These are phyloP conservation scores for Diabrotica balteata DNA, from an alignment of 2,888 invertebrate species.

Conservation along the genomic window DNA sequence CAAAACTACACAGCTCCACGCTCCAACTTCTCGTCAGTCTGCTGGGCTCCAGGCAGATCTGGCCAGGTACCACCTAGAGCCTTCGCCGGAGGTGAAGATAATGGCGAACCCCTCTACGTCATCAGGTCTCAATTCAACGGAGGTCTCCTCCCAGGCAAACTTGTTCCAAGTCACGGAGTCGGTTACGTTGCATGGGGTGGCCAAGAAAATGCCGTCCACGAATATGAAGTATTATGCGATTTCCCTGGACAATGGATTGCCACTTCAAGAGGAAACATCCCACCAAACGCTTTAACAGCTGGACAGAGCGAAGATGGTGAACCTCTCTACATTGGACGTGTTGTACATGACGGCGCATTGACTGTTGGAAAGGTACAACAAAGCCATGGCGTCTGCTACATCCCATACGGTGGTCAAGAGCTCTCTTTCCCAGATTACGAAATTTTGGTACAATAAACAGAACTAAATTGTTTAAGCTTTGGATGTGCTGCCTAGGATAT, in stretches of 20 bases:
- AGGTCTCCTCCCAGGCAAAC: conserved; percentile 81
- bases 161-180: conserved; percentile 71
- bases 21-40: conserved; percentile 39
- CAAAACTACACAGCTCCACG: conserved; percentile 18
- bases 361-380: conserved; percentile 86
- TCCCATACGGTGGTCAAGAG: conserved; percentile 83
- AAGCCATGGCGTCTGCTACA: conserved; percentile 77
- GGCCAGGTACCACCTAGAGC: conserved; percentile 78
- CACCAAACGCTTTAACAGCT: conserved; percentile 74
- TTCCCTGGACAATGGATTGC: conserved; percentile 57
- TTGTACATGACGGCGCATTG: conserved; percentile 76
- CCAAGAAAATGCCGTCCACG: conserved; percentile 69
- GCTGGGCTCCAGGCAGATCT: conserved; percentile 74
- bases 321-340: conserved; percentile 79
- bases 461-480: conserved; percentile 36
- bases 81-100: conserved; percentile 70
- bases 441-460: conserved; percentile 66
- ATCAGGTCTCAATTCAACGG: conserved; percentile 75
- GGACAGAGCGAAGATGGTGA: conserved; percentile 81
- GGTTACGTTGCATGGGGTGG: conserved; percentile 82
- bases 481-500: conserved; percentile 39
- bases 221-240: conserved; percentile 68
- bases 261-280: conserved; percentile 65
- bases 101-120: conserved; percentile 70
- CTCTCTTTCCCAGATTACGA: conserved; percentile 83